phyloP scores from a whole-genome alignment of 2,888 invertebrate genomes.

The Aleiodes alternator region DNA sequence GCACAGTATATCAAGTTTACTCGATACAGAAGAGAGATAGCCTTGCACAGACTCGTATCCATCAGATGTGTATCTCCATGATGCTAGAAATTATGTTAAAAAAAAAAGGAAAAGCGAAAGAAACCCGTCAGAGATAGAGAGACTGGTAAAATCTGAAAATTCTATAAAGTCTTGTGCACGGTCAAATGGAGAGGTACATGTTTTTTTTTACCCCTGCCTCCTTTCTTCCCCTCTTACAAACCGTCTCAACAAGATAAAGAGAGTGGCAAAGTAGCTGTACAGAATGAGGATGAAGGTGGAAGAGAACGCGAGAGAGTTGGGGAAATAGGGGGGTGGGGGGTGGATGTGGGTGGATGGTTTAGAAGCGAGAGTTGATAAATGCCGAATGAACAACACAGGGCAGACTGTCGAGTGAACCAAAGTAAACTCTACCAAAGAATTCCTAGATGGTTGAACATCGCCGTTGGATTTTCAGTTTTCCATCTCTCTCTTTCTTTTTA shows the following conservation, averaged over 20 bases:
- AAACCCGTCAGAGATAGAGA: neutral
- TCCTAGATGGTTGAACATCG: constrained; percentile 44
- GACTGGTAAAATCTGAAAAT: constrained; percentile 21
- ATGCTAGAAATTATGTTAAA: constrained; percentile 9
- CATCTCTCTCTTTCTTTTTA: constrained; percentile 28
- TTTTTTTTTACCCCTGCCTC: neutral
- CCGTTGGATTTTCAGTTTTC: constrained; percentile 42
- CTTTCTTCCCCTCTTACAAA: neutral
- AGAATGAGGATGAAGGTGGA: constrained; percentile 20
- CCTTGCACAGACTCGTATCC: neutral
- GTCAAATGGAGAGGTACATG: constrained; percentile 12
- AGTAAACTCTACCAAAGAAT: constrained; percentile 51
- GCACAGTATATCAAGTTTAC: neutral
- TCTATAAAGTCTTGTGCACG: constrained; percentile 8
- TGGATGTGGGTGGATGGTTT: constrained; percentile 2
- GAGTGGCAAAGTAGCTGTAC: constrained; percentile 20
- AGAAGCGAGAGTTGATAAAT: constrained; percentile 44
- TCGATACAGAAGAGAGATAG: constrained; percentile 2
- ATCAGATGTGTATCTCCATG: constrained; percentile 27
- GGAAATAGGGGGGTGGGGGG: neutral
- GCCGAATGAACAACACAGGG: constrained; percentile 42
- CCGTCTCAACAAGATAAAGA: constrained; percentile 22
- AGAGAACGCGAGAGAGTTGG: constrained; percentile 4
- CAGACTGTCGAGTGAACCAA: constrained; percentile 43
- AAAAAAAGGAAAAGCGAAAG: neutral